phyloP scores from a whole-genome alignment of 2,113 vertebrate genomes.

The Chamaetylas fuelleborni region DNA sequence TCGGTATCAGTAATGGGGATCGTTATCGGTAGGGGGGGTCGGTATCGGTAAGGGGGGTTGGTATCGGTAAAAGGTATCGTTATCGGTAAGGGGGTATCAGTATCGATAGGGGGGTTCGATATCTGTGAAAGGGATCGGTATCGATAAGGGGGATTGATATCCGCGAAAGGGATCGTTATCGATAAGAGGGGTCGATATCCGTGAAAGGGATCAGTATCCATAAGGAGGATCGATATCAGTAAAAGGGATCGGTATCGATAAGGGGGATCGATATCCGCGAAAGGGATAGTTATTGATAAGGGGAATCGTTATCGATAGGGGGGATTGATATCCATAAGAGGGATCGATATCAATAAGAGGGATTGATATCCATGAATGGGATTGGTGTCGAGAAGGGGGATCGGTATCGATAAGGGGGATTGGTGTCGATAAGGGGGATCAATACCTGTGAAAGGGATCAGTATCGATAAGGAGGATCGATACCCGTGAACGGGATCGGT shows the following conservation, averaged over 20 bases:
- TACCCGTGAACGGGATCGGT: slow-evolving; percentile 60
- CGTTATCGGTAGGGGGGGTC: slow-evolving; percentile 71
- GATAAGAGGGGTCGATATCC: neutral
- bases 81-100: too few relatives aligned
- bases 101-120: too few relatives aligned
- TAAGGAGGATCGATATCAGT: neutral
- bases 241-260: fast-evolving
- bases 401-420: too few relatives aligned
- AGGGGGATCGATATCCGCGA: neutral
- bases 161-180: too few relatives aligned
- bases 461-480: slow-evolving; percentile 58
- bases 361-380: too few relatives aligned
- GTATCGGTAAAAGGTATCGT: too few relatives aligned
- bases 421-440: slow-evolving; percentile 61
- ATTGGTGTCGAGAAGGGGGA: neutral
- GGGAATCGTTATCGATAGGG: slow-evolving; percentile 14
- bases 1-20: neutral
- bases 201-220: neutral
- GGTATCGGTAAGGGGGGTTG: too few relatives aligned
- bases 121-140: slow-evolving; percentile 62
- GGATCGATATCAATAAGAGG: slow-evolving; percentile 59
- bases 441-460: slow-evolving; percentile 57
- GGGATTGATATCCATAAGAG: too few relatives aligned
- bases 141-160: slow-evolving; percentile 66
- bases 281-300: too few relatives aligned